Percentiles rank a stretch among this genome's conserved stretches.
These are phyloP conservation scores for Sula dactylatra DNA, from an alignment of 2,113 vertebrate genomes.

Conservation along the genomic window DNA sequence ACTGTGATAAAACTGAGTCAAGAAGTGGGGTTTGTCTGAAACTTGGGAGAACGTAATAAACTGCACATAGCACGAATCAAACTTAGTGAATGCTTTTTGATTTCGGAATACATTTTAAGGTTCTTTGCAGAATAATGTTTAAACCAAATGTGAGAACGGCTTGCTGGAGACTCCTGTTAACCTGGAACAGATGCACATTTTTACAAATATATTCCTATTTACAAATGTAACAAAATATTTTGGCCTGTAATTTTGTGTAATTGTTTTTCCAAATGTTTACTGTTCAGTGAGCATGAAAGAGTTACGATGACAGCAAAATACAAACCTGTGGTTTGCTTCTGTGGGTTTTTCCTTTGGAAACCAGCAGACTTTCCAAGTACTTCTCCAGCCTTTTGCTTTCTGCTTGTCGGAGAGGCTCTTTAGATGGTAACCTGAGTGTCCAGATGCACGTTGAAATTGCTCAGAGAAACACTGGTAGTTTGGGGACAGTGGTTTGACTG, in stretches of 20 bases:
- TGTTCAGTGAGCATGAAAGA: not conserved
- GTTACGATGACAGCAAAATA: not conserved
- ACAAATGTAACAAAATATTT: not conserved
- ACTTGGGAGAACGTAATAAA: not conserved
- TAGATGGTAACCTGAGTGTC: not conserved
- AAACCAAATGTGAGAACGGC: not conserved
- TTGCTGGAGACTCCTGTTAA: not conserved
- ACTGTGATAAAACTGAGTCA: not conserved
- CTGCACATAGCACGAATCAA: not conserved
- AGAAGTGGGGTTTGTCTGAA: not conserved
- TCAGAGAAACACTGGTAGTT: not conserved
- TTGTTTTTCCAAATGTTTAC: not conserved
- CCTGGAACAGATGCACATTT: not conserved
- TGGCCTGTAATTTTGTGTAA: not conserved
- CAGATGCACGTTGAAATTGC: not conserved
- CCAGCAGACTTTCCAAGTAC: not conserved
- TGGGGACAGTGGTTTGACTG: not conserved
- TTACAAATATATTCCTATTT: not conserved
- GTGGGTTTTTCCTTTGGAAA: not conserved
- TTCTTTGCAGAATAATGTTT: not conserved
- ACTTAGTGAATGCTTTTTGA: not conserved
- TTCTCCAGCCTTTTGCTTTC: not conserved
- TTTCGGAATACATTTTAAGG: not conserved
- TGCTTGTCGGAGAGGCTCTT: not conserved
- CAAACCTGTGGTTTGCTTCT: not conserved